Conservation (phyloP, 2,113 vertebrate species). For the Circaetus cinerascens region DNA sequence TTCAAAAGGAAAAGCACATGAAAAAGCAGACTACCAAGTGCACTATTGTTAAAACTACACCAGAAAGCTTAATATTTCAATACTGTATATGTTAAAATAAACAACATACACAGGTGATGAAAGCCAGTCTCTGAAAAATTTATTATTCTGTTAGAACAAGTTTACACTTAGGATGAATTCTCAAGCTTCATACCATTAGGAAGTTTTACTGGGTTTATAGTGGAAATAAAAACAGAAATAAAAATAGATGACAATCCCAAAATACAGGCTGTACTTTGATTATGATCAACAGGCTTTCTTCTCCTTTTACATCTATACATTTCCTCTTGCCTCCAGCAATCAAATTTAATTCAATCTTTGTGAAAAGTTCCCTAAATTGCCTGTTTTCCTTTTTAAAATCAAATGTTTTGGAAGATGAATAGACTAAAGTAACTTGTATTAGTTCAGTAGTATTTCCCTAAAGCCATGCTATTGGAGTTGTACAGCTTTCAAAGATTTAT, state of each 20-base stretch:
- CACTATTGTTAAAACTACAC: conserved; percentile 56
- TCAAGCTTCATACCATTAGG: conserved; percentile 69
- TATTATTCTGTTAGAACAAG: conserved; percentile 75
- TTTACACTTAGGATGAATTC: conserved; percentile 74
- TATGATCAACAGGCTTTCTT: conserved; percentile 16
- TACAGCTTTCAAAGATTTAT: not conserved
- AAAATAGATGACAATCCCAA: conserved; percentile 74
- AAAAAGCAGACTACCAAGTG: conserved; percentile 46
- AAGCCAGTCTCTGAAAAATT: conserved; percentile 76
- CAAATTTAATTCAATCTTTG: not conserved
- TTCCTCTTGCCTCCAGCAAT: conserved; percentile 6
- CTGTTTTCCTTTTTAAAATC: not conserved
- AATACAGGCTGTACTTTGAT: conserved; percentile 60
- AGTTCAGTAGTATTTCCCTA: not conserved
- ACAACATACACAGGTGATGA: conserved; percentile 69
- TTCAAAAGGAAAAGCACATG: conserved; percentile 50
- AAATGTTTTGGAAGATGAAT: not conserved
- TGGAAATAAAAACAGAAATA: conserved; percentile 79
- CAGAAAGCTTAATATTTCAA: conserved; percentile 65
- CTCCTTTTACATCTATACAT: not conserved
- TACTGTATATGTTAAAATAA: conserved; percentile 69
- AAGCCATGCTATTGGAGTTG: not conserved
- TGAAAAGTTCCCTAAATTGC: not conserved
- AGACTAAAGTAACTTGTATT: not conserved
- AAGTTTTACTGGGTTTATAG: conserved; percentile 76